phyloP scores from a whole-genome alignment of 2,113 vertebrate genomes.

The Anser brachyrhynchus region DNA sequence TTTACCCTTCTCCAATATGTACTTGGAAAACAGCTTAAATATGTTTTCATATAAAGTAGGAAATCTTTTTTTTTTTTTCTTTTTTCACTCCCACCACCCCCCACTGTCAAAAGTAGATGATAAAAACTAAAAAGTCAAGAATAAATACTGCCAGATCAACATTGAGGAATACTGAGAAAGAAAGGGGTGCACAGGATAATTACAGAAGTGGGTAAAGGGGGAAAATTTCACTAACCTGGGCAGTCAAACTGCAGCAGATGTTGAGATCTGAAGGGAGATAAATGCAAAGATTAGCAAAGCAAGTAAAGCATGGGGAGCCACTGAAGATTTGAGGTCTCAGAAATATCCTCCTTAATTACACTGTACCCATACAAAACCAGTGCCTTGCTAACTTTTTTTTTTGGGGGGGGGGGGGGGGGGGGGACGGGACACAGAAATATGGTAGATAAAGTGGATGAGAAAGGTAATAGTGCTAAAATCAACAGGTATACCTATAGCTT shows the following conservation, averaged over 20 bases:
- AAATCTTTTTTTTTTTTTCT: not conserved
- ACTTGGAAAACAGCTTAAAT: not conserved
- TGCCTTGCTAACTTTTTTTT: not conserved
- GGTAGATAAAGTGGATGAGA: not conserved
- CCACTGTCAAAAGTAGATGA: not conserved
- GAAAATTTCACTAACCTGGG: constrained; percentile 77
- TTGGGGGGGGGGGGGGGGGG: not conserved
- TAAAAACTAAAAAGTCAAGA: not conserved
- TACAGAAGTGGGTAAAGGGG: constrained; percentile 51
- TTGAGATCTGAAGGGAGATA: constrained; percentile 82
- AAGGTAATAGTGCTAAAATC: not conserved
- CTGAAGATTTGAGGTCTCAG: constrained; percentile 18
- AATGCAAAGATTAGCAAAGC: constrained; percentile 80
- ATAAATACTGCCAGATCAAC: constrained; percentile 36
- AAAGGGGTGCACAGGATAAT: constrained; percentile 6
- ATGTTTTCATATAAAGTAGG: not conserved
- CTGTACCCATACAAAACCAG: not conserved
- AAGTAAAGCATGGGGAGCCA: constrained; percentile 64
- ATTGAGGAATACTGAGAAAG: constrained; percentile 23
- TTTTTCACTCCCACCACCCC: not conserved
- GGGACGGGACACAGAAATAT: not conserved
- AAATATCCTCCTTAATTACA: not conserved
- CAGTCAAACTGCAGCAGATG: constrained; percentile 79
- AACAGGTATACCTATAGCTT: not conserved
- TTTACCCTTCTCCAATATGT: not conserved